Conservation (phyloP, 2,888 invertebrate genomes). For the Pollenia labialis region DNA sequence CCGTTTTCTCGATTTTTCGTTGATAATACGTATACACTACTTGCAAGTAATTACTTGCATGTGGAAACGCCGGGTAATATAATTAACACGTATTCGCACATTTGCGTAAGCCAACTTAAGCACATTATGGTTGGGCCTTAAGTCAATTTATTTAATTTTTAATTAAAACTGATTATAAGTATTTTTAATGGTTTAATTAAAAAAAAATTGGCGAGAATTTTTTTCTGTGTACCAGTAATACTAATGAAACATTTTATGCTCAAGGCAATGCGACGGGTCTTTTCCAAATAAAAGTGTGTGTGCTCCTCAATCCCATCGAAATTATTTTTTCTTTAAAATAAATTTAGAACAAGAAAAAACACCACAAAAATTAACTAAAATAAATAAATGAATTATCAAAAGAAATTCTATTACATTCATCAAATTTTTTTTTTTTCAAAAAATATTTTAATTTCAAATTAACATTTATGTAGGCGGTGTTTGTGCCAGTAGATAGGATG, state of each 20-base stretch:
- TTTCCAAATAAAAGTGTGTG: slow-evolving; percentile 62
- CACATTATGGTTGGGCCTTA: no score
- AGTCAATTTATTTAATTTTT: background rate
- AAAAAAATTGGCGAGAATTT: no score
- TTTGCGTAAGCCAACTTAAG: no score
- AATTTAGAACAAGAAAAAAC: slow-evolving; percentile 40
- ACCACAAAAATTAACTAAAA: slow-evolving; percentile 28
- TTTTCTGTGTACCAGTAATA: background rate
- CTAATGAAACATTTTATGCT: slow-evolving; percentile 61
- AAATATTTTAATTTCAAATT: slow-evolving; percentile 37
- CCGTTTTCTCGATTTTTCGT: no score
- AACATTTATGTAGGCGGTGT: slow-evolving; percentile 47
- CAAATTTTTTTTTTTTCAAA: slow-evolving; percentile 20
- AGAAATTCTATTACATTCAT: slow-evolving; percentile 62
- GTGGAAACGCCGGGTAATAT: no score
- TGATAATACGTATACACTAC: no score
- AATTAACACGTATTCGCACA: no score
- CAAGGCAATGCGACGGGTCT: slow-evolving; percentile 56
- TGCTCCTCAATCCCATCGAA: slow-evolving; percentile 34
- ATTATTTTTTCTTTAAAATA: slow-evolving; percentile 30
- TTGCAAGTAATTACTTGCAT: no score
- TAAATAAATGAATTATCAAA: slow-evolving; percentile 68
- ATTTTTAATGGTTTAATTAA: no score
- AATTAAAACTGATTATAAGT: slow-evolving; percentile 5
- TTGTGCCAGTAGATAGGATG: background rate